Base-by-base conservation (phyloP, 2,797 vertebrate genomes). In the Schizopygopsis malacanthus region DNA sequence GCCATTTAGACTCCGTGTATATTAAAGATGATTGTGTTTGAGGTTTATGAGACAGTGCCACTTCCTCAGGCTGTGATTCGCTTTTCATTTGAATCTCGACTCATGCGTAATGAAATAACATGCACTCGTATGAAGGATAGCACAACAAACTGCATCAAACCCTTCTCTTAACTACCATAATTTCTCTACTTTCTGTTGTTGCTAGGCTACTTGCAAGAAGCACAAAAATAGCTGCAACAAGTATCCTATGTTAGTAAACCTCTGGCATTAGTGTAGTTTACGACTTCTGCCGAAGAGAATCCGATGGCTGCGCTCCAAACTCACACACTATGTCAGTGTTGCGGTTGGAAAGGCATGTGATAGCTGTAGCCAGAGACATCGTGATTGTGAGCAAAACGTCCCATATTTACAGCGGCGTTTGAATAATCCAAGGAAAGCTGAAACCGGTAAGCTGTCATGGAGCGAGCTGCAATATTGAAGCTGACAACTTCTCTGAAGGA, bases 401-500 rank as follows among this genome's bases (percentile, higher is more conserved):
- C 54, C 59, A 75, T 85, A 81, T 87, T 85, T 86, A 50, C 78
- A 72, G 28, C 69, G 20, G 20, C 37, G 70, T 88, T 77, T 84
- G 70, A 85, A 81, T 67, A 80, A 83, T 73, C 80, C 69, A 83
- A 81, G 56, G 85, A 81, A 67, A 71, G 71, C 52, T 54, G n/a
- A 79, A 85, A 81, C 56, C 33, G 28, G 43, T 72, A 33, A 52
- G 76, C 56, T 85, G 83, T 80, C 81, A 79, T 47, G 82, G 25
- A 86, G 83, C 22, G 33, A 70, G 61, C 47, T 52, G 61, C 82
- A 54, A 80, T 70, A 91, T 90, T 80, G 84, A 71, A 86, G 84
- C 84, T 84, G 90, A 91, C 91, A 90, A 86, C 82, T 89, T 83
- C 79, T 89, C 88, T 90, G 90, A 90, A 89, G 89, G 71, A 88